phyloP scores from a whole-genome alignment of 2,797 vertebrate species.

The Linurgus olivaceus region DNA sequence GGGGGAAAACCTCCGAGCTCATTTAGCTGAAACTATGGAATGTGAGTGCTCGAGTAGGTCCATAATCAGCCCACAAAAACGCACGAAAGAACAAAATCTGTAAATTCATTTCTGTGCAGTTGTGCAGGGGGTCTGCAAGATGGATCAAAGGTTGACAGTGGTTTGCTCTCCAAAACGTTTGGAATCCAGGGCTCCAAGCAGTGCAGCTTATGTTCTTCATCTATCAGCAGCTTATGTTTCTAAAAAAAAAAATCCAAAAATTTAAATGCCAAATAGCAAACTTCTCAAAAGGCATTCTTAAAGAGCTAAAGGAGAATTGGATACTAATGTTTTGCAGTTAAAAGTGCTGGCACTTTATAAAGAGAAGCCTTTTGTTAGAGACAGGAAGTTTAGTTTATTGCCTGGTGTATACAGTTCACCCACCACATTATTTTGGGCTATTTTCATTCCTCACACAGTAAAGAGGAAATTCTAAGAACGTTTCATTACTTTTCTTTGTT shows the following conservation, averaged over 20 bases:
- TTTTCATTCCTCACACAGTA: constrained; percentile 64
- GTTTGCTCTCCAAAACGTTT: neutral
- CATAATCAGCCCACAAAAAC: neutral
- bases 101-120: neutral
- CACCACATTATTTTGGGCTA: constrained; percentile 56
- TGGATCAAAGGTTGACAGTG: neutral
- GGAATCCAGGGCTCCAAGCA: neutral
- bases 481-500: constrained; percentile 60
- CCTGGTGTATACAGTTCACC: constrained; percentile 56
- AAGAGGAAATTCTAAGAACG: constrained; percentile 53
- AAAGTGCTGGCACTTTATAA: constrained; percentile 57
- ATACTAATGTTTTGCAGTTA: constrained; percentile 47
- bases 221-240: constrained; percentile 29
- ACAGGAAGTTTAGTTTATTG: constrained; percentile 63
- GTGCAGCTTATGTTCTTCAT: constrained; percentile 7
- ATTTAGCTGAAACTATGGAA: neutral
- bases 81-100: neutral
- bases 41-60: neutral
- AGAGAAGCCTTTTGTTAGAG: constrained; percentile 60
- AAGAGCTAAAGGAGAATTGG: constrained; percentile 38
- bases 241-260: neutral
- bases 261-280: constrained; percentile 4
- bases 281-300: constrained; percentile 29
- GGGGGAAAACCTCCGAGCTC: neutral
- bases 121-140: neutral